phyloP scores from a whole-genome alignment of 2,888 invertebrate species.

The Cephalotes varians region DNA sequence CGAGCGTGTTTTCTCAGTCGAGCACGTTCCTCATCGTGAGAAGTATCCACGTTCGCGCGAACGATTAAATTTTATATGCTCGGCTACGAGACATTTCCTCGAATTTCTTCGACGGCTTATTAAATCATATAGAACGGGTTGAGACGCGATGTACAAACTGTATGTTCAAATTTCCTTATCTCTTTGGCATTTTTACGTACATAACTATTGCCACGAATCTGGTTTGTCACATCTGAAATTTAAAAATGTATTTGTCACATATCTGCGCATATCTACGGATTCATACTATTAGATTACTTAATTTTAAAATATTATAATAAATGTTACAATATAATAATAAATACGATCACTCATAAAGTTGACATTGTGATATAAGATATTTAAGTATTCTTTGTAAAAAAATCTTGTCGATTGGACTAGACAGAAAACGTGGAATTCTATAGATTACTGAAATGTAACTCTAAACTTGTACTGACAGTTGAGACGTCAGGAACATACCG shows the following conservation, averaged over 20 bases:
- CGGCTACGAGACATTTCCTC: slow-evolving; percentile 5
- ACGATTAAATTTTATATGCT: slow-evolving; percentile 37
- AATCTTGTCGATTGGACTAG: background rate
- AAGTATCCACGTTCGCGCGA: background rate
- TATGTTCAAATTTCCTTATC: background rate
- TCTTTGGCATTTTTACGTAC: background rate
- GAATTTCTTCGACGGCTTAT: background rate
- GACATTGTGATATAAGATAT: background rate
- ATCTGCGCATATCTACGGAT: no score
- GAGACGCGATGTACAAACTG: background rate
- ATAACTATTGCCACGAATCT: background rate
- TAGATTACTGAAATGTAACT: background rate
- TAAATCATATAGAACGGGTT: background rate
- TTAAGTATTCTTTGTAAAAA: background rate
- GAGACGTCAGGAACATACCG: background rate
- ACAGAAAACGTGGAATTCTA: background rate
- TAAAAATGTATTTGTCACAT: no score
- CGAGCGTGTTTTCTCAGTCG: slow-evolving; percentile 5
- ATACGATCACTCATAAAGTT: background rate
- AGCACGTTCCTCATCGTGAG: slow-evolving; percentile 9
- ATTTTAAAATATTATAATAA: background rate
- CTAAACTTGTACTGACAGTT: slow-evolving; percentile 1
- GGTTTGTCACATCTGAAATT: background rate
- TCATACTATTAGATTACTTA: background rate
- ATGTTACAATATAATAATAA: background rate